Evolutionary conservation across 2,888 invertebrate genomes (phyloP).

Genomic region (Empis stercorea): DNA sequence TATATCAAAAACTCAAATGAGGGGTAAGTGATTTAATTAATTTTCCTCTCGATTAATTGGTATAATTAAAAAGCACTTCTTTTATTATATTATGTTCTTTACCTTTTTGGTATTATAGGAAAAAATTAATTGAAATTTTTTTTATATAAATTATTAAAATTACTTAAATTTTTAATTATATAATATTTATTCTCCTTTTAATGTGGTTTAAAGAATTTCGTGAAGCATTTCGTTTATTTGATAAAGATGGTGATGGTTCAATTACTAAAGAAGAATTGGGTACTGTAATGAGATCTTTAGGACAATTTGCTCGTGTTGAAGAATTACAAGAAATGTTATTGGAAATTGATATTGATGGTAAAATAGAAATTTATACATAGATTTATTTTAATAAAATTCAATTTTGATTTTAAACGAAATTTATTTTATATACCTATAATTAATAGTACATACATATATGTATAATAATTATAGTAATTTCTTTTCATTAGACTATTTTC

Average conservation of each 20-base stretch:
- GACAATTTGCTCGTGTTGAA: constrained; percentile 76
- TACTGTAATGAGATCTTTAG: constrained; percentile 71
- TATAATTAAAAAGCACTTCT: no score
- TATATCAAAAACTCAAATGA: constrained; percentile 62
- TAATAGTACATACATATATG: no score
- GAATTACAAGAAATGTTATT: constrained; percentile 76
- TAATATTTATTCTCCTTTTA: background rate
- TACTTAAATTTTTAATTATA: background rate
- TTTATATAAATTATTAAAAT: no score
- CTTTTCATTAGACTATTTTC: no score
- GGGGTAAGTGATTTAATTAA: constrained; percentile 41
- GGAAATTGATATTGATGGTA: constrained; percentile 69
- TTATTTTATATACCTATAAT: no score
- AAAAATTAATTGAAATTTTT: no score
- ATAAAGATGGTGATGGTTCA: constrained; percentile 78
- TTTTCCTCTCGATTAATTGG: no score
- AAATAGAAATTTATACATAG: constrained; percentile 16
- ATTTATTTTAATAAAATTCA: background rate
- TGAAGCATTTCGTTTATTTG: constrained; percentile 75
- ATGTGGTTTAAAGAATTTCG: constrained; percentile 52
- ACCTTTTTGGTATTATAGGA: no score
- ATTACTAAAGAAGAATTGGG: constrained; percentile 80
- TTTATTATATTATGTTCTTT: no score
- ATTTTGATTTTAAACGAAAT: background rate
- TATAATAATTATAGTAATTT: no score